A percentile compares a stretch with the other conserved stretches of the same genome.
Conservation (phyloP, 1,140 invertebrate genomes). For the Lucilia cuprina region DNA sequence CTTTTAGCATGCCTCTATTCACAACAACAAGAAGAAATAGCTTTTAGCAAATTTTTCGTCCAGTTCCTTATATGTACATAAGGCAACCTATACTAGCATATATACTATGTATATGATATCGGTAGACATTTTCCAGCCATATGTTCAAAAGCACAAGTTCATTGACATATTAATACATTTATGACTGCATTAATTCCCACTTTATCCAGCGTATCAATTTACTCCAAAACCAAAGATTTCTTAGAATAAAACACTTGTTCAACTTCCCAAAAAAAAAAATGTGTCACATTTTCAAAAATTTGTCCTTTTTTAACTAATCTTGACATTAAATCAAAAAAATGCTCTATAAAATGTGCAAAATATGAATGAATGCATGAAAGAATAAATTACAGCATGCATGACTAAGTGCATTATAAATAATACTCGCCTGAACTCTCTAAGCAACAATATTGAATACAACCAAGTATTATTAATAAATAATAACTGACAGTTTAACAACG, state of each 20-base stretch:
- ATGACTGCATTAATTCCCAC: background rate
- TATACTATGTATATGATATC: no score
- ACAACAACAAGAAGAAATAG: no score
- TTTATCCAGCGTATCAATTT: background rate
- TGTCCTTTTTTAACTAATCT: slow-evolving; percentile 22
- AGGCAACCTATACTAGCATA: no score
- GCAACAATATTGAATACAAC: background rate
- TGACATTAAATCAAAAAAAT: slow-evolving; percentile 18
- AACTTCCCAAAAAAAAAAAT: background rate
- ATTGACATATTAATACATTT: background rate
- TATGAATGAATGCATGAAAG: slow-evolving; percentile 2
- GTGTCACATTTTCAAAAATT: background rate
- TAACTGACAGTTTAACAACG: slow-evolving; percentile 34
- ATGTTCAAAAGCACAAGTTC: background rate
- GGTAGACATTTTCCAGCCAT: no score
- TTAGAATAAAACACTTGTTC: slow-evolving; percentile 19
- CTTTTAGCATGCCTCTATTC: no score
- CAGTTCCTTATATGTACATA: no score
- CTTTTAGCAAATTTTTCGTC: no score
- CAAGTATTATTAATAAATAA: background rate
- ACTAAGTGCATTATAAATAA: background rate
- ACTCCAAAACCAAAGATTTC: background rate
- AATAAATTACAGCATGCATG: background rate
- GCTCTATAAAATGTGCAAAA: slow-evolving; percentile 23
- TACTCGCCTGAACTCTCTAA: background rate